Percentiles rank a stretch among this genome's conserved stretches.
These are phyloP conservation scores for Furcula furcula DNA, from an alignment of 2,888 invertebrate species.

Conservation along the genomic window DNA sequence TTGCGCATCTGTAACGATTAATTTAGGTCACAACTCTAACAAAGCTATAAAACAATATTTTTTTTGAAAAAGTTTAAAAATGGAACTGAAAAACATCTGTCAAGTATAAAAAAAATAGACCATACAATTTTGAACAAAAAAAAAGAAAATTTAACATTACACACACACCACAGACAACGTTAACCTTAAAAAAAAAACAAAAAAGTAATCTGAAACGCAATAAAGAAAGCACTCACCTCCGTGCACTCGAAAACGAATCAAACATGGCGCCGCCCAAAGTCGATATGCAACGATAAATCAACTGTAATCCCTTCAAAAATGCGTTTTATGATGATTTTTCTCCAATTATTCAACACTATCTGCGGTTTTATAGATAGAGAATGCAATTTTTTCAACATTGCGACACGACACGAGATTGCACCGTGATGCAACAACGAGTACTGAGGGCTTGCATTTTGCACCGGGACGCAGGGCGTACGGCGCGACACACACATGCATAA, in stretches of 20 bases:
- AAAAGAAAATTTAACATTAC: not conserved
- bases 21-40: too few species aligned
- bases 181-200: not conserved
- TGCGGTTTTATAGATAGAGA: not conserved
- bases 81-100: too few species aligned
- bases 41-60: too few species aligned
- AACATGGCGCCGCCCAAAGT: not conserved
- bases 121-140: too few species aligned
- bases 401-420: not conserved
- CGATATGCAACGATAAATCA: not conserved
- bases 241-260: not conserved
- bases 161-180: not conserved
- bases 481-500: not conserved
- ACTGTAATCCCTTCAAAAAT: not conserved
- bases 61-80: too few species aligned
- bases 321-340: not conserved
- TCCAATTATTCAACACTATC: not conserved
- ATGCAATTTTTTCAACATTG: not conserved
- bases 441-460: constrained; percentile 1
- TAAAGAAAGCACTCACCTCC: constrained; percentile 1
- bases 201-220: too few species aligned
- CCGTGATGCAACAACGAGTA: not conserved
- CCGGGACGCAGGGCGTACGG: not conserved
- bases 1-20: too few species aligned
- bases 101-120: too few species aligned